phyloP scores from a whole-genome alignment of 2,888 invertebrate species.

The Synanthedon vespiformis region DNA sequence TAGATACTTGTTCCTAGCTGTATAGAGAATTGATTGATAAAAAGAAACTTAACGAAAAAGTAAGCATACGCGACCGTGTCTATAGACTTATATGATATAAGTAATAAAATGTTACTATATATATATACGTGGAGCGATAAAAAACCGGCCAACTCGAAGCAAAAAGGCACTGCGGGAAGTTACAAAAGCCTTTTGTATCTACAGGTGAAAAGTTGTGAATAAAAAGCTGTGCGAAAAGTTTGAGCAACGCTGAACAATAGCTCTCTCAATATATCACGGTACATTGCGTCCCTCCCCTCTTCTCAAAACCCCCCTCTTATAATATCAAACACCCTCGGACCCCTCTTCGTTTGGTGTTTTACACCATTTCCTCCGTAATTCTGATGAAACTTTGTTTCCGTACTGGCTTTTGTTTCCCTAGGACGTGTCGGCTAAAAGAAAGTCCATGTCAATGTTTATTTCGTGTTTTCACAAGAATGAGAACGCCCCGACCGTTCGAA shows the following conservation, averaged over 20 bases:
- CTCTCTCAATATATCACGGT: conserved; percentile 53
- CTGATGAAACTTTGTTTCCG: conserved; percentile 1
- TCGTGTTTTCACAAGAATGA: too few relatives aligned
- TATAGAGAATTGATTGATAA: too few relatives aligned
- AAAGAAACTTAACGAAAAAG: too few relatives aligned
- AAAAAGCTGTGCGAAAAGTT: conserved; percentile 16
- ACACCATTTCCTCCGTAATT: conserved; percentile 9
- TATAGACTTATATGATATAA: too few relatives aligned
- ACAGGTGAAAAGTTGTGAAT: background rate
- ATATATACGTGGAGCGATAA: background rate
- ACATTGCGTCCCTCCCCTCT: conserved; percentile 25
- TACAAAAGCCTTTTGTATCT: background rate
- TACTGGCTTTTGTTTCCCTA: too few relatives aligned
- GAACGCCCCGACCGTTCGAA: too few relatives aligned
- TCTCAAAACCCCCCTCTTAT: background rate
- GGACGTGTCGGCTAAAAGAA: too few relatives aligned
- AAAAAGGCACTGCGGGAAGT: background rate
- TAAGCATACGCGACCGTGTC: too few relatives aligned
- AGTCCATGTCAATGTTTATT: too few relatives aligned
- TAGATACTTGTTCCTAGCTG: too few relatives aligned
- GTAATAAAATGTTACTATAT: too few relatives aligned
- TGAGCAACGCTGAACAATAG: conserved; percentile 30
- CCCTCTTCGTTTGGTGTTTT: conserved; percentile 10
- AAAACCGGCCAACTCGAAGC: background rate
- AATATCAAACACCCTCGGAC: conserved; percentile 10